Percentiles rank a stretch among this genome's conserved stretches.
These are phyloP conservation scores for Cheilosia scutellata DNA, from an alignment of 2,888 invertebrate genomes.

Conservation along the genomic window DNA sequence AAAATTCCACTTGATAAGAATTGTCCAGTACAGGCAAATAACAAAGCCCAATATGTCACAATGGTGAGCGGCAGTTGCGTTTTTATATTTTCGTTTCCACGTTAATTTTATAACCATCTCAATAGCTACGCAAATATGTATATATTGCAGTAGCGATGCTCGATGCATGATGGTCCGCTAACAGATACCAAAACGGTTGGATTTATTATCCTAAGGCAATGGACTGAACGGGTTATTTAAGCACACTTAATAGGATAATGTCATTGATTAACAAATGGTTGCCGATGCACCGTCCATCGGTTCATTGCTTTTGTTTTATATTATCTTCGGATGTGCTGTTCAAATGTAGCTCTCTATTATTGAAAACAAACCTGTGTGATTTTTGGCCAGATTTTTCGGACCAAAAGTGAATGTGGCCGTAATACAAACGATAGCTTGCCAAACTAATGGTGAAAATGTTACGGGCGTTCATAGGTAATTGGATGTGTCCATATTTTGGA, in stretches of 20 bases:
- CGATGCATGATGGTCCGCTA: slow-evolving; percentile 12
- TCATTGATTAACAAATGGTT: slow-evolving; percentile 28
- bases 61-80: slow-evolving; percentile 18
- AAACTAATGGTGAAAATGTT: too few relatives aligned
- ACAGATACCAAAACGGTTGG: background rate
- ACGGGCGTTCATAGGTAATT: too few relatives aligned
- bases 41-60: background rate
- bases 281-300: slow-evolving; percentile 5
- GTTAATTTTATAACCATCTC: background rate
- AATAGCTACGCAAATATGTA: slow-evolving; percentile 14
- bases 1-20: too few relatives aligned
- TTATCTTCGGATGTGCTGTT: background rate
- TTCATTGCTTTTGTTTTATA: slow-evolving; percentile 6
- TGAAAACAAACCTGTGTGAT: slow-evolving; percentile 2
- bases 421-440: background rate
- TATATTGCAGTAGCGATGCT: background rate
- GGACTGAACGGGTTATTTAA: slow-evolving; percentile 2
- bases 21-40: too few relatives aligned
- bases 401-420: background rate
- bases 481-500: too few relatives aligned
- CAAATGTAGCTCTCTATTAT: background rate
- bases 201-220: slow-evolving; percentile 29
- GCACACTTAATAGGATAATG: slow-evolving; percentile 37
- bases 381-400: slow-evolving; percentile 3
- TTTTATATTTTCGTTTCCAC: slow-evolving; percentile 22